A percentile compares a stretch with the other conserved stretches of the same genome.
Evolutionary conservation across 2,113 vertebrate genomes (phyloP).

Genomic region (Rhinoderma darwinii): DNA sequence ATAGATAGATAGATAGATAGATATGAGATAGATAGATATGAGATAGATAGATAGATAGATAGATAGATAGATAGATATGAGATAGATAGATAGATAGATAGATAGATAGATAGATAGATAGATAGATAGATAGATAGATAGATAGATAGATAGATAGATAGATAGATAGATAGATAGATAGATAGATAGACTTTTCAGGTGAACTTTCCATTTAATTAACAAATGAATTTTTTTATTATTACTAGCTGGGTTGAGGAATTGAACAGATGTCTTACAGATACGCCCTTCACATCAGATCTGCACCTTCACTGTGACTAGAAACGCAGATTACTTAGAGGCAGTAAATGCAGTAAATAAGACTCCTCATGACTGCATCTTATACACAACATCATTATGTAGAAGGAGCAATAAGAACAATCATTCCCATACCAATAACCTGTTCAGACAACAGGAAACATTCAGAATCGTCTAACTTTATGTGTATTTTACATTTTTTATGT

Average conservation of each 20-base stretch:
- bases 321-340: background rate
- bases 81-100: background rate
- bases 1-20: too few relatives aligned
- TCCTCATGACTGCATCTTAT: too few relatives aligned
- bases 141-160: background rate
- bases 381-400: too few relatives aligned
- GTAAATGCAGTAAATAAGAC: background rate
- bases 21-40: background rate
- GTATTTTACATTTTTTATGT: background rate
- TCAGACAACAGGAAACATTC: too few relatives aligned
- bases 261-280: background rate
- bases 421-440: too few relatives aligned
- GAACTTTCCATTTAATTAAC: background rate
- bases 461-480: too few relatives aligned
- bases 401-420: too few relatives aligned
- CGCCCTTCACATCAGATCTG: background rate
- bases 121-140: background rate
- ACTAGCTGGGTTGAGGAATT: background rate
- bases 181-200: background rate
- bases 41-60: background rate
- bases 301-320: background rate
- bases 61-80: background rate
- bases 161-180: background rate
- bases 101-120: background rate
- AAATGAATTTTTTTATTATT: background rate